Base-by-base conservation (phyloP, 2,888 invertebrate genomes). In the Pyrocoelia pectoralis region DNA sequence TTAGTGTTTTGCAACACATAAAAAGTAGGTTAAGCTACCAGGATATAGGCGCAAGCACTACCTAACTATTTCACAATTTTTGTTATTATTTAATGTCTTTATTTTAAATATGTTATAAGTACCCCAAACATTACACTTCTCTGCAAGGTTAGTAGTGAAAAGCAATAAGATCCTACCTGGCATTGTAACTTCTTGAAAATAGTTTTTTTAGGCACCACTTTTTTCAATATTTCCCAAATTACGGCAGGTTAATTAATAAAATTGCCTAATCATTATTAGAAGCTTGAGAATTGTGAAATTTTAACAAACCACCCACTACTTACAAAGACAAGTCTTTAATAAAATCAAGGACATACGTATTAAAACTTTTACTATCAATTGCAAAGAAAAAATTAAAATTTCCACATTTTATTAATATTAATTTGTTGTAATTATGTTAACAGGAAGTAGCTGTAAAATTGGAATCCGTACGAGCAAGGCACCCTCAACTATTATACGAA, bases 391-490 rank as follows among this genome's bases (percentile, higher is more conserved):
- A 49, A 49, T 17, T 49, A 46, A 12, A 18, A 49, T 15, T 49
- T 49, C 18, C 5, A 8, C 49, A 49, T 19, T 9, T 9, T 49
- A 24, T 18, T 12, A n/a, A 43, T 8, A 52, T 54, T 61, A 67
- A 59, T 63, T 59, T 61, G 49, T 55, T 59, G 54, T 69, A 63
- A 72, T 73, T n/a, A 64, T 70, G 69, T 73, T 81, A 80, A 53
- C 83, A 97, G 91, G 98, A 99, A 87, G 98, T 99, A 75, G 99
- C 99, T 75, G 96, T 99, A 72, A 99, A 99, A 86, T 88, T 99
- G 83, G 99, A 99, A 87, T 94, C 93, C 77, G 87, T 94, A 74
- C 93, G 95, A 82, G 98, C 98, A 69, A 92, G 98, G 76, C 99
- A 99, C 84, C 99, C 99, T 38, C 99, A 99, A 83, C 89, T 99